phyloP scores from a whole-genome alignment of 2,113 vertebrate species.

The Manacus vitellinus region DNA sequence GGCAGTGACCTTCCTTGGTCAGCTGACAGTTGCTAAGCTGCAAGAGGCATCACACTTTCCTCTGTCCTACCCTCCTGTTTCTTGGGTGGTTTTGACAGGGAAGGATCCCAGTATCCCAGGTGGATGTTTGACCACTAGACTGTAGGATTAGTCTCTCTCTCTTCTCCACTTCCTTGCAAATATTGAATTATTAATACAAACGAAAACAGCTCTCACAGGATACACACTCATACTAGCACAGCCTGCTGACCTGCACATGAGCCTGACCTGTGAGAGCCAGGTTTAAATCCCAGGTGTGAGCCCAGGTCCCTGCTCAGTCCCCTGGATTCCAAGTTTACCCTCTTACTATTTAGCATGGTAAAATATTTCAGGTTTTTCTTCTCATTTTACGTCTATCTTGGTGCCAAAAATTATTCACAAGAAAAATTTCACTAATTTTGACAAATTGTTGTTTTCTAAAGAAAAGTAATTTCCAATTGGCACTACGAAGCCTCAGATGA shows the following conservation, averaged over 20 bases:
- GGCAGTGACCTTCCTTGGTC: neutral
- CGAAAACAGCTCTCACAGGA: neutral
- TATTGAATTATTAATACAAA: slow-evolving; percentile 46
- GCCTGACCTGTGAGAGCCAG: neutral
- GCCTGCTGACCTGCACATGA: neutral
- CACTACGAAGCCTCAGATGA: neutral
- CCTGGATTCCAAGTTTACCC: neutral
- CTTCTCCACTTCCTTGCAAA: neutral
- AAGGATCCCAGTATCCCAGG: neutral
- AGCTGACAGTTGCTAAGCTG: neutral
- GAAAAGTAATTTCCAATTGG: neutral
- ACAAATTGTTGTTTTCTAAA: neutral
- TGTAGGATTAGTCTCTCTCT: slow-evolving; percentile 26
- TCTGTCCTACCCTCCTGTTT: neutral
- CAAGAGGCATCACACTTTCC: neutral
- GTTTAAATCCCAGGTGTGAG: neutral
- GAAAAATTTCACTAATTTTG: neutral
- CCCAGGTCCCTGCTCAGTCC: neutral
- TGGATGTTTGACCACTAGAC: slow-evolving; percentile 13
- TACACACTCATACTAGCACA: neutral
- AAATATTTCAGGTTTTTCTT: neutral
- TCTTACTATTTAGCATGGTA: neutral
- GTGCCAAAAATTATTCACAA: neutral
- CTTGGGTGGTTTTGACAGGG: neutral
- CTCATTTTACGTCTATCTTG: neutral